Base-by-base conservation (phyloP, 2,797 vertebrate species). In the Chloroceryle amazona region DNA sequence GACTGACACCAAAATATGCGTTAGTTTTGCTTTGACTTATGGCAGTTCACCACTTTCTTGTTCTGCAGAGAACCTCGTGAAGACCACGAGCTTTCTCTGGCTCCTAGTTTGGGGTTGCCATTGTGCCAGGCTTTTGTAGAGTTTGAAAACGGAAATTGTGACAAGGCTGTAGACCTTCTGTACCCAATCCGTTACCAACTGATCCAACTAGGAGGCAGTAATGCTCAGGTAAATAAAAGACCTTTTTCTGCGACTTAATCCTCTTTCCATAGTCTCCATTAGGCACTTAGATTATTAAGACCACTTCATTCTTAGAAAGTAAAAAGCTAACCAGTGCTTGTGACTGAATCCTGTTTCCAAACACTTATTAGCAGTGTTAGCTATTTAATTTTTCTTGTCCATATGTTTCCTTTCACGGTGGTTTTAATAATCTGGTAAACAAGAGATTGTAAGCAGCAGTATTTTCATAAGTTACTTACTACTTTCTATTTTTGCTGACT, bases 121-220 rank as follows among this genome's bases (percentile, higher is more conserved):
- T 98, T 99, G 96, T 99, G 99, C 97, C 98, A 98, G 97, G 99
- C 99, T 46, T 95, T 99, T 94, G 93, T 99, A 47, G 99, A 99
- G 96, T 99, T 98, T 66, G 97, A 99, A 89, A 97, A 97, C 6
- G 98, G 99, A 49, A 98, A 99, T 89, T 99, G 98, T 16, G 97
- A 97, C 83, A 98, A 90, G 4, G 92, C 98, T 1, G 96, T 99
- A 71, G 99, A 99, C 19, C 97, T 99, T 2, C 98, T 99, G 5
- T 97, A 98, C 92, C 99, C 99, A 10, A 89, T 99, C 72, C 99
- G 99, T 85, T 99, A 99, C 86, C 93, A 88, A 5, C 21, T 99
- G 1, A 63, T 97, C 7, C 61, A 95, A 11, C 90, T 99, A 5
- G 99, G 99, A 61, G 99, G 99, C 96, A 99, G 99, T 62, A 98